A percentile compares a stretch with the other conserved stretches of the same genome.
Evolutionary conservation across 2,888 invertebrate species (phyloP).

Genomic region (Nephrotoma guestfalica): DNA sequence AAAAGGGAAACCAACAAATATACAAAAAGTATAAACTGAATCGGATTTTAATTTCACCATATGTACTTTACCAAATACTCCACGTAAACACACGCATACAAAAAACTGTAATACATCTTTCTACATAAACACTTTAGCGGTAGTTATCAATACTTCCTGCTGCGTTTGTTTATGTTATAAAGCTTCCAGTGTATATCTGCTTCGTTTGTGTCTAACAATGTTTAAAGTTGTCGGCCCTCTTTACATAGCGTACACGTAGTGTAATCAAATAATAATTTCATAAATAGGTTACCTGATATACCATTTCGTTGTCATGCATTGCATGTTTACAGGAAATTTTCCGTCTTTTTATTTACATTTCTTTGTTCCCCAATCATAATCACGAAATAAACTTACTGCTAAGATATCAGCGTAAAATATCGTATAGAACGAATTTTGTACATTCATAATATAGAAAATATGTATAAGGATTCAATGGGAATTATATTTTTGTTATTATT

Average conservation of each 20-base stretch:
- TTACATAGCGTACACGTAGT: background rate
- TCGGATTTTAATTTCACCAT: background rate
- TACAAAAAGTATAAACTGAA: background rate
- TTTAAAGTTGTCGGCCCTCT: background rate
- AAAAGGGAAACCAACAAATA: background rate
- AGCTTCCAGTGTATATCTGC: background rate
- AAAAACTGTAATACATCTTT: too few relatives aligned
- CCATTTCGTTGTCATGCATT: background rate
- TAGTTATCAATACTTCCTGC: background rate
- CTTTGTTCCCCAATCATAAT: background rate
- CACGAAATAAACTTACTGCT: background rate
- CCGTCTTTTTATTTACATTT: background rate
- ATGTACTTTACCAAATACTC: background rate
- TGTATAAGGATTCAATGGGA: background rate
- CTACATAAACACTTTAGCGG: background rate
- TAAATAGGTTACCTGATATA: background rate
- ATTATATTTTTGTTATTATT: background rate
- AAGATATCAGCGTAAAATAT: background rate
- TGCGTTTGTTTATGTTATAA: background rate
- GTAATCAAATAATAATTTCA: background rate
- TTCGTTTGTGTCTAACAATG: background rate
- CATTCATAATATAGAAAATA: too few relatives aligned
- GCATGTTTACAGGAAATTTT: background rate
- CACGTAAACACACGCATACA: too few relatives aligned
- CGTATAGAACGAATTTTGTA: background rate